Percentiles rank a stretch among this genome's conserved stretches.
Evolutionary conservation across 2,797 vertebrate species (phyloP).

Genomic region (Arnoldichthys spilopterus): DNA sequence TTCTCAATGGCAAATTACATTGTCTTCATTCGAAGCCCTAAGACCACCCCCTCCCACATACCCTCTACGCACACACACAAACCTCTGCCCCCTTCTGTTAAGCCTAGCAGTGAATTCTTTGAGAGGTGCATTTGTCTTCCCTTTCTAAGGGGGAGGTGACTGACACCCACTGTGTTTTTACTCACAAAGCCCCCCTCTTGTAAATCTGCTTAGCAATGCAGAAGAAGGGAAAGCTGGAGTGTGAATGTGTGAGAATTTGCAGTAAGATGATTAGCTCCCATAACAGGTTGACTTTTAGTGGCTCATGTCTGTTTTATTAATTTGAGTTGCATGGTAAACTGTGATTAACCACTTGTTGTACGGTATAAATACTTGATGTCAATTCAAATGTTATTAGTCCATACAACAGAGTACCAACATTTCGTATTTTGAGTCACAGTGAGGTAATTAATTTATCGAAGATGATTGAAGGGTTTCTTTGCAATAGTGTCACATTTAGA

Average conservation of each 20-base stretch:
- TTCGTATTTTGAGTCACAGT: conserved; percentile 22
- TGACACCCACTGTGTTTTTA: conserved; percentile 47
- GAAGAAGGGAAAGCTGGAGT: conserved; percentile 62
- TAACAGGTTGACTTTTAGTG: conserved; percentile 69
- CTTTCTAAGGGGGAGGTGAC: conserved; percentile 41
- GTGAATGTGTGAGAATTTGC: conserved; percentile 72
- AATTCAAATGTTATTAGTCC: not conserved
- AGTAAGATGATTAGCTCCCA: conserved; percentile 77
- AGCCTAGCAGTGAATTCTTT: conserved; percentile 52
- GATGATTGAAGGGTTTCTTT: conserved; percentile 1
- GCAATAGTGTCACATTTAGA: conserved; percentile 44
- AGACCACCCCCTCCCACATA: conserved; percentile 62
- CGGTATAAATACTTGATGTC: conserved; percentile 5
- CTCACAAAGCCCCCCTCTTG: conserved; percentile 46
- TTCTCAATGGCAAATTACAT: conserved; percentile 86
- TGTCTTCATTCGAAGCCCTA: conserved; percentile 82
- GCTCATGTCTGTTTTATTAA: conserved; percentile 2
- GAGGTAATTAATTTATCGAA: conserved; percentile 46
- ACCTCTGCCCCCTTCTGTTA: conserved; percentile 55
- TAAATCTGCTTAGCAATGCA: conserved; percentile 80
- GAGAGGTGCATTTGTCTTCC: conserved; percentile 47
- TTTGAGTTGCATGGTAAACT: conserved; percentile 18
- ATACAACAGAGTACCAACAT: not conserved
- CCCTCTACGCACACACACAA: conserved; percentile 39
- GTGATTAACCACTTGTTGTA: not conserved